phyloP scores from a whole-genome alignment of 2,888 invertebrate genomes.

The Synanthedon vespiformis region DNA sequence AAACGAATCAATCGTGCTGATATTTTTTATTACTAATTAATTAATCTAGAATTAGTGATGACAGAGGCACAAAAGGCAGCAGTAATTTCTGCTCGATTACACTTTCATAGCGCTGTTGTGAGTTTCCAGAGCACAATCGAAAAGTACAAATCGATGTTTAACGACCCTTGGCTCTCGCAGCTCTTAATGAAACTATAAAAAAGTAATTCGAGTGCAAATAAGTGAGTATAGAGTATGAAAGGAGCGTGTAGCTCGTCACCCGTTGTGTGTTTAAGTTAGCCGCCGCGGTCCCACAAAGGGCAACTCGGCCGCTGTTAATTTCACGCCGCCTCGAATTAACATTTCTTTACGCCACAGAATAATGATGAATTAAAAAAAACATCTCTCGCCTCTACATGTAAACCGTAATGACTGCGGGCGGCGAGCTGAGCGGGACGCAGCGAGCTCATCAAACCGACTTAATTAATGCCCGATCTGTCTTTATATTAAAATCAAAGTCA shows the following conservation, averaged over 20 bases:
- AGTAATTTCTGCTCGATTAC: not conserved
- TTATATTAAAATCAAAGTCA: slow-evolving; percentile 61
- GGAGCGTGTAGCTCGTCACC: slow-evolving; percentile 59
- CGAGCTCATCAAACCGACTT: slow-evolving; percentile 63
- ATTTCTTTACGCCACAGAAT: slow-evolving; percentile 72
- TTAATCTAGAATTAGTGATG: not conserved
- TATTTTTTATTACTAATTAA: not conserved
- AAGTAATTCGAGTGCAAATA: slow-evolving; percentile 63
- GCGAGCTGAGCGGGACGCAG: slow-evolving; percentile 35
- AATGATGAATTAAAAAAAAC: slow-evolving; percentile 70
- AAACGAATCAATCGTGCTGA: too few relatives aligned
- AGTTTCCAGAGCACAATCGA: slow-evolving; percentile 13
- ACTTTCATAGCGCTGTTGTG: not conserved
- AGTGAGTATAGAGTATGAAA: slow-evolving; percentile 51
- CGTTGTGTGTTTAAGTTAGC: slow-evolving; percentile 67
- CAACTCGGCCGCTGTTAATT: slow-evolving; percentile 67
- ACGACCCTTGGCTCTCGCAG: slow-evolving; percentile 41
- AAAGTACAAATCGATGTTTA: slow-evolving; percentile 51
- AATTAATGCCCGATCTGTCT: slow-evolving; percentile 69
- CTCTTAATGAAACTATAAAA: slow-evolving; percentile 60
- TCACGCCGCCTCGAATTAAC: slow-evolving; percentile 72
- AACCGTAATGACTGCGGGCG: slow-evolving; percentile 55
- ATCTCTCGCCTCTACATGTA: slow-evolving; percentile 63
- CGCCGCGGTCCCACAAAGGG: slow-evolving; percentile 65
- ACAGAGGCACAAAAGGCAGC: not conserved